These are phyloP conservation scores for Sternarchorhynchus goeldii DNA, from an alignment of 2,797 vertebrate genomes.

Conservation along the genomic window DNA sequence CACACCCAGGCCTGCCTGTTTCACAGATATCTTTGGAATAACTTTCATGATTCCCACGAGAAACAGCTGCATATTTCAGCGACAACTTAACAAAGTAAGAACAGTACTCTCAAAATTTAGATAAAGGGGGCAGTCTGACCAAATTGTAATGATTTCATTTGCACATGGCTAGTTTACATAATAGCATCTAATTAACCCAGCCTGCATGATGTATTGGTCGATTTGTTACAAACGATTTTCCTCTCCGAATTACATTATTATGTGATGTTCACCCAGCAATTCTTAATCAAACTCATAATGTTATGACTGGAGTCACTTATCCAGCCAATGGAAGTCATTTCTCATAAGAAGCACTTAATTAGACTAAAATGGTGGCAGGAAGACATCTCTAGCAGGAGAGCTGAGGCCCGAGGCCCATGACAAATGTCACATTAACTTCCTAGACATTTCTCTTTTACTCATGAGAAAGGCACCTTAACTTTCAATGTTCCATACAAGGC, in stretches of 20 bases:
- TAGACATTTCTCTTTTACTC: conserved; percentile 35
- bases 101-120: conserved; percentile 55
- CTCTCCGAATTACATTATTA: conserved; percentile 59
- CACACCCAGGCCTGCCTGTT: background rate
- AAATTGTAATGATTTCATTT: conserved; percentile 62
- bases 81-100: conserved; percentile 59
- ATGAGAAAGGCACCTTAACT: conserved; percentile 42
- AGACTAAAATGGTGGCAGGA: conserved; percentile 53
- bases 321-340: conserved; percentile 60
- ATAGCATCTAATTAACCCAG: conserved; percentile 68
- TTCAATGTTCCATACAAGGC: conserved; percentile 38
- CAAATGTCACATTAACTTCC: conserved; percentile 55
- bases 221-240: conserved; percentile 64
- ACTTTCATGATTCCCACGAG: conserved; percentile 24
- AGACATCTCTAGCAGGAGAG: conserved; percentile 50
- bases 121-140: conserved; percentile 54
- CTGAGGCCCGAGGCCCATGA: conserved; percentile 48
- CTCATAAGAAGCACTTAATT: conserved; percentile 64
- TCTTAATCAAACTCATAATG: conserved; percentile 70
- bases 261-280: conserved; percentile 60
- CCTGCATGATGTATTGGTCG: conserved; percentile 64
- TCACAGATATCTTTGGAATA: conserved; percentile 34
- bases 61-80: conserved; percentile 48
- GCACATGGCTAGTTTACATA: conserved; percentile 68
- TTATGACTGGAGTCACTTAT: conserved; percentile 65